Evolutionary conservation across 1,140 invertebrate species (phyloP), one percentile per base, ranked within the genome.

Genomic region (Brachionus rotundiformis): DNA sequence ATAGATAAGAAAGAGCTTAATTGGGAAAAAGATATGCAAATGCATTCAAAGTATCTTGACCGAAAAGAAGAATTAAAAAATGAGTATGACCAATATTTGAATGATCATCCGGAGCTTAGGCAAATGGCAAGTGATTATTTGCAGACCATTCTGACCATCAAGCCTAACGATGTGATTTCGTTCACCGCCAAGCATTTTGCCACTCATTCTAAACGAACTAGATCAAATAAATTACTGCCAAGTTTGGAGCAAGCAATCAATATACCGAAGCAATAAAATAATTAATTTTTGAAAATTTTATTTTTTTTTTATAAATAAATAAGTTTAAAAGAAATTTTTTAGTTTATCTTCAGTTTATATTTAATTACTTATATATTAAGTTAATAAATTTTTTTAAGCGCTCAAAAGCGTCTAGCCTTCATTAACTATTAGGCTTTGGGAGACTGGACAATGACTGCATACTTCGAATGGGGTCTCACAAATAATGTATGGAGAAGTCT

Each of bases 111-210:
- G 27, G 88, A 88, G 81, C 81, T 88, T 16, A 85, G 85, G 76
- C 85, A 85, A 25, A 84, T 88, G 1, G 83, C 88, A 5, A 85
- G 86, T 39, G 88, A 88, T 83, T 88, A 87, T 82, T 83, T 87
- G 31, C 87, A 88, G 83, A 87, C 87, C 73, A 71, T 88, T 82
- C 83, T 88, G 54, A 84, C 87, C 44, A 82, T 87, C 71, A 88
- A 88, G 83, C 88, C 88, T 16, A 84, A 85, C 13, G 86, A 88
- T 83, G 85, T 86, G 41, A 82, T 88, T 7, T 81, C 84, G 25
- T 88, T 87, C 83, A 85, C 86, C 73, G 87, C 87, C 3, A 86
- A 88, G 36, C 88, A 87, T 83, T 88, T 88, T 82, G 83, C 87
- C n/a, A 84, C 87, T 0, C 88, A 87, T 83, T 54, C 76, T 11